These are phyloP conservation scores for Henricia sp. DNA, from an alignment of 53 echinoderm and acorn worm species.

Conservation along the genomic window DNA sequence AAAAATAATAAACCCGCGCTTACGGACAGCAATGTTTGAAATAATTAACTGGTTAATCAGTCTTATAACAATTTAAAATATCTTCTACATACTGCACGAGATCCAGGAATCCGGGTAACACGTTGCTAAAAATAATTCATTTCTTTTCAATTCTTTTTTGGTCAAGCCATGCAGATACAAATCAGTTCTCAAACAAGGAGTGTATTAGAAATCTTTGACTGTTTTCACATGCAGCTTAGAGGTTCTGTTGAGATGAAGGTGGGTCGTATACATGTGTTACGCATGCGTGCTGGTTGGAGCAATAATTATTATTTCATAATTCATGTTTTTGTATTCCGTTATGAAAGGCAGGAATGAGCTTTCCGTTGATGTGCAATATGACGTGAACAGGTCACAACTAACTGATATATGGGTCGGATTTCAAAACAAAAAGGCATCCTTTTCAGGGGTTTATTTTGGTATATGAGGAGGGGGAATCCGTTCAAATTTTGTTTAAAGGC, in stretches of 20 bases:
- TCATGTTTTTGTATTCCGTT: too few relatives aligned
- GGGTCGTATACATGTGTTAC: background rate
- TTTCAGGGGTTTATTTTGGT: too few relatives aligned
- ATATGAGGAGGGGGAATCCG: too few relatives aligned
- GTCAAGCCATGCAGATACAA: conserved; percentile 88
- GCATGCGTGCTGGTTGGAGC: too few relatives aligned
- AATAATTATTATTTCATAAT: too few relatives aligned
- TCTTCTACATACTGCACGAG: background rate
- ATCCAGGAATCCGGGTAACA: background rate
- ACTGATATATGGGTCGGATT: background rate
- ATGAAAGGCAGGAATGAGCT: too few relatives aligned
- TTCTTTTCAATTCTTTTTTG: background rate
- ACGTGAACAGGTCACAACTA: background rate
- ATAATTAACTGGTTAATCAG: background rate
- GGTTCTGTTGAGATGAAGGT: conserved; percentile 90
- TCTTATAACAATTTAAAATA: background rate
- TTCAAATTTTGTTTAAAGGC: too few relatives aligned
- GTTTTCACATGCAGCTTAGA: conserved; percentile 65
- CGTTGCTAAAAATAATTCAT: background rate
- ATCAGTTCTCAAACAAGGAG: conserved; percentile 63
- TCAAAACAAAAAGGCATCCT: too few relatives aligned
- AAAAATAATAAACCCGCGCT: too few relatives aligned
- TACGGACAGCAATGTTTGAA: too few relatives aligned
- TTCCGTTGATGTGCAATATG: too few relatives aligned
- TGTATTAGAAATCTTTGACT: conserved; percentile 56